Evolutionary conservation across 2,888 invertebrate species (phyloP).

Genomic region (Netelia fuscicornis): DNA sequence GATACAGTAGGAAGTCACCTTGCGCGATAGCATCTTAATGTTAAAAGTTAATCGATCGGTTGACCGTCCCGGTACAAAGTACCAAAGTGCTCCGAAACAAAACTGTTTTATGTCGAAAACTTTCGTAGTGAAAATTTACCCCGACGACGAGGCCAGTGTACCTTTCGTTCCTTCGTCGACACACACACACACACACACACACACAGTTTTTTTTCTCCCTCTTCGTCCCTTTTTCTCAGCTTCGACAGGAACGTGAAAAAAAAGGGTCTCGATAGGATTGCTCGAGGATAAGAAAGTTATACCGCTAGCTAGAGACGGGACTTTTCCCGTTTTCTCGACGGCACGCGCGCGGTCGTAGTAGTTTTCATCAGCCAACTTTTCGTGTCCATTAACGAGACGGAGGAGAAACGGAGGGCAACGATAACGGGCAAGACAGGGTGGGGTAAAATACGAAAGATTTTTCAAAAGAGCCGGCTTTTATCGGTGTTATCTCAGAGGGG

Average conservation of each 20-base stretch:
- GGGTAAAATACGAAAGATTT: slow-evolving; percentile 16
- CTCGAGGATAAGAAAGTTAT: slow-evolving; percentile 25
- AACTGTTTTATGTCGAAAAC: slow-evolving; percentile 37
- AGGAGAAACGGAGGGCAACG: slow-evolving; percentile 1
- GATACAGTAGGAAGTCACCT: neutral
- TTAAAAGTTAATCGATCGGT: slow-evolving; percentile 48
- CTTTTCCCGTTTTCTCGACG: slow-evolving; percentile 10
- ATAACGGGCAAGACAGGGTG: slow-evolving; percentile 7
- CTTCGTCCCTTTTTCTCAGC: neutral
- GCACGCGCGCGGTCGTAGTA: slow-evolving; percentile 9
- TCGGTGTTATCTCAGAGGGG: slow-evolving; percentile 23
- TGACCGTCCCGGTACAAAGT: slow-evolving; percentile 23
- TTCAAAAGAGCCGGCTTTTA: slow-evolving; percentile 29
- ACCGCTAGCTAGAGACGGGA: slow-evolving; percentile 9
- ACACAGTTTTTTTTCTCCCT: neutral
- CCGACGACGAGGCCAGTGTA: slow-evolving; percentile 5
- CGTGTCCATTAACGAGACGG: slow-evolving; percentile 37
- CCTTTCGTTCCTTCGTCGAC: neutral
- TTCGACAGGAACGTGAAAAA: neutral
- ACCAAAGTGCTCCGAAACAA: slow-evolving; percentile 22
- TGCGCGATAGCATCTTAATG: slow-evolving; percentile 34
- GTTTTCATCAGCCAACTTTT: slow-evolving; percentile 43
- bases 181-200: neutral
- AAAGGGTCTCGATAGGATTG: slow-evolving; percentile 16
- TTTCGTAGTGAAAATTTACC: slow-evolving; percentile 29